phyloP scores from a whole-genome alignment of 2,888 invertebrate genomes.

The Tyria jacobaeae region DNA sequence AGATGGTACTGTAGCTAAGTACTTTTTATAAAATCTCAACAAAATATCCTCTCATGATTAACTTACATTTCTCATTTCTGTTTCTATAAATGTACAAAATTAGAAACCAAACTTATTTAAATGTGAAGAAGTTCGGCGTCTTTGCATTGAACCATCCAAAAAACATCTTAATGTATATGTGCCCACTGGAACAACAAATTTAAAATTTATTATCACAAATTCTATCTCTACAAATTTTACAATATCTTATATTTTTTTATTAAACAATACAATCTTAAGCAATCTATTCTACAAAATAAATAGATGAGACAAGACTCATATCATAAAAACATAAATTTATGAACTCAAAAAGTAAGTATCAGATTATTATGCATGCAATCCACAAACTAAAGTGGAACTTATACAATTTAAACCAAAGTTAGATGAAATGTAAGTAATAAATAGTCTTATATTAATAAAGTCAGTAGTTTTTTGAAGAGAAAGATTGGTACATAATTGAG shows the following conservation, averaged over 20 bases:
- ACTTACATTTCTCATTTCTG: background rate
- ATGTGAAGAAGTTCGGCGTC: too few relatives aligned
- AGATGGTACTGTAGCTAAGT: background rate
- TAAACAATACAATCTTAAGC: constrained; percentile 35
- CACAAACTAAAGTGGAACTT: background rate
- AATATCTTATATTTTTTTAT: constrained; percentile 24
- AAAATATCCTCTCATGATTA: too few relatives aligned
- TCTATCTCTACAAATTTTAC: constrained; percentile 44
- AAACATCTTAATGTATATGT: constrained; percentile 30
- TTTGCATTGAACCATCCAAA: constrained; percentile 49
- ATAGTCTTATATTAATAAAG: too few relatives aligned
- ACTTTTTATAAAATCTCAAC: too few relatives aligned
- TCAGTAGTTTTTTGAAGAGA: constrained; percentile 9
- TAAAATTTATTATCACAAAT: constrained; percentile 60
- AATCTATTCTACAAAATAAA: constrained; percentile 17
- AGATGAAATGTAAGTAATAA: too few relatives aligned
- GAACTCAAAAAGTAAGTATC: background rate
- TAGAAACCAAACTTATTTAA: background rate
- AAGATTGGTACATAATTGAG: constrained; percentile 1
- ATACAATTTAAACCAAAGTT: background rate
- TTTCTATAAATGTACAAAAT: background rate
- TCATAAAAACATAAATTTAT: constrained; percentile 1
- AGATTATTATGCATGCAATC: background rate
- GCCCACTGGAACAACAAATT: constrained; percentile 45
- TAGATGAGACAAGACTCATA: constrained; percentile 20